These are phyloP conservation scores for Carettochelys insculpta DNA, from an alignment of 2,113 vertebrate species.

Conservation along the genomic window DNA sequence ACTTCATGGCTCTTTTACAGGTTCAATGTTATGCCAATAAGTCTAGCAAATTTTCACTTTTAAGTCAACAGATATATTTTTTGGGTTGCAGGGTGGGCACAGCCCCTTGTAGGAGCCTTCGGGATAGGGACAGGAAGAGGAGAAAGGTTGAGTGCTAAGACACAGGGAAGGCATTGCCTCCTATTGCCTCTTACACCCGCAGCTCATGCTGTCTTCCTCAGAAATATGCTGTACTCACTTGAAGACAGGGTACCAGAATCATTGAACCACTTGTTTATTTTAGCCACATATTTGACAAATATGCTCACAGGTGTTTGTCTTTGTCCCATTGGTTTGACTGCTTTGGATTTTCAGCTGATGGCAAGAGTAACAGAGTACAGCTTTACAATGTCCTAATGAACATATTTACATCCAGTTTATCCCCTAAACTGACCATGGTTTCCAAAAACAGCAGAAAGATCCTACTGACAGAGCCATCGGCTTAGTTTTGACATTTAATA, in stretches of 20 bases:
- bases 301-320: neutral
- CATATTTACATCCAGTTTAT: neutral
- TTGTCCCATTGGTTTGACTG: neutral
- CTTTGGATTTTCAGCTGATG: neutral
- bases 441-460: neutral
- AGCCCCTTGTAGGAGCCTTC: no score
- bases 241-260: neutral
- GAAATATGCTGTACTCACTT: neutral
- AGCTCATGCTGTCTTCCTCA: no score
- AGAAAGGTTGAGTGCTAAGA: no score
- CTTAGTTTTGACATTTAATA: conserved; percentile 37
- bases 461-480: neutral
- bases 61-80: no score
- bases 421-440: neutral
- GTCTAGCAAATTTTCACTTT: no score
- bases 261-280: neutral
- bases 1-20: no score
- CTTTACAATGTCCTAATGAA: neutral
- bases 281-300: neutral
- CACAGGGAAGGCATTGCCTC: no score
- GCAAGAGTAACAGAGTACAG: neutral
- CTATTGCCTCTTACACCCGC: no score
- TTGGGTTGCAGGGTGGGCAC: no score
- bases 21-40: no score
- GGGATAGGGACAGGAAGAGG: no score